Percentiles rank a stretch among this genome's conserved stretches.
Evolutionary conservation across 2,797 vertebrate genomes (phyloP).

Genomic region (Alca torda): DNA sequence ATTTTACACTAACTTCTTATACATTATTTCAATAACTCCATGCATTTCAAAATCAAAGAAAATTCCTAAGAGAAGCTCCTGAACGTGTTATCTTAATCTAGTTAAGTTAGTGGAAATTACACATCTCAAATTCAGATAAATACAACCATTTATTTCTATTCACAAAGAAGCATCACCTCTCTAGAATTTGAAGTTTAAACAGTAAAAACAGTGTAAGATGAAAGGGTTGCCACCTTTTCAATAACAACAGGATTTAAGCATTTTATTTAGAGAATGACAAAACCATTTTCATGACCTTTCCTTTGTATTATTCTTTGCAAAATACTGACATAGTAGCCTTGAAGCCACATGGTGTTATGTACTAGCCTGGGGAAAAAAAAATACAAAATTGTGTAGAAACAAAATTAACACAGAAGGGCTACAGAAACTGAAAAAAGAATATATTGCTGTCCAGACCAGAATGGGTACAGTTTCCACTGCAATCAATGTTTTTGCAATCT

Average conservation of each 20-base stretch:
- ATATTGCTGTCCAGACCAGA: neutral
- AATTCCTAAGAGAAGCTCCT: neutral
- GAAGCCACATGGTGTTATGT: neutral
- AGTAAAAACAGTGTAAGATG: neutral
- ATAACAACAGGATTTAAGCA: neutral
- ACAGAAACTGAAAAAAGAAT: neutral
- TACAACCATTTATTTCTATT: neutral
- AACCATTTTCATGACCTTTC: neutral
- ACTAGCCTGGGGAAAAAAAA: neutral
- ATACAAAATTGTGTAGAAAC: neutral
- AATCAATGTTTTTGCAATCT: neutral
- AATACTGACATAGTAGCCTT: neutral
- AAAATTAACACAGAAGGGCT: neutral
- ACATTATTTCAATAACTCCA: neutral
- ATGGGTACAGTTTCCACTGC: neutral
- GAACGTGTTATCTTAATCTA: neutral
- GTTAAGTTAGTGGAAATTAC: neutral
- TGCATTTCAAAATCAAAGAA: neutral
- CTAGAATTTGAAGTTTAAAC: neutral
- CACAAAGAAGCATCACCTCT: neutral
- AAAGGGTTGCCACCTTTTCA: neutral
- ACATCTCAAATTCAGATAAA: neutral
- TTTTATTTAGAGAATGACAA: neutral
- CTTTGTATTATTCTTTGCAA: neutral
- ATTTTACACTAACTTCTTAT: neutral